Percentiles rank a stretch among this genome's conserved stretches.
phyloP scores from a whole-genome alignment of 2,888 invertebrate genomes.

The Synanthedon tipuliformis region DNA sequence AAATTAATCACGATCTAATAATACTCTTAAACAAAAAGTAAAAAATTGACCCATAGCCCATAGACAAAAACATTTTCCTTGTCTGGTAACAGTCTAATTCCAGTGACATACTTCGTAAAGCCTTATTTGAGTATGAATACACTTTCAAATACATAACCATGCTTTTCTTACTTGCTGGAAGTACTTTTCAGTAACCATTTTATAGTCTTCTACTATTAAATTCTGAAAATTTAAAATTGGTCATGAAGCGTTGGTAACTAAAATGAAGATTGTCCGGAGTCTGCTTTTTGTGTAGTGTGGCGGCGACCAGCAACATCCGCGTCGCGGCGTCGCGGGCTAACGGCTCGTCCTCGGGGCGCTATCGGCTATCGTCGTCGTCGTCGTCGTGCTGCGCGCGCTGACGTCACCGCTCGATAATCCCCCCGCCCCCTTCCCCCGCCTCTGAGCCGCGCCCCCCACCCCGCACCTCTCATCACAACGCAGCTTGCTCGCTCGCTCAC shows the following conservation, averaged over 20 bases:
- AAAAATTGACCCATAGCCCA: too few species aligned
- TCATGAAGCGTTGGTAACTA: too few species aligned
- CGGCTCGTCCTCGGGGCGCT: constrained; percentile 52
- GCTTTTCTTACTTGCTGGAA: too few species aligned
- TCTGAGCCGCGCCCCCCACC: constrained; percentile 19
- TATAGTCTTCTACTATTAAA: too few species aligned
- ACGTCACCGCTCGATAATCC: constrained; percentile 71
- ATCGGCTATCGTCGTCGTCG: constrained; percentile 30
- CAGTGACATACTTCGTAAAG: too few species aligned
- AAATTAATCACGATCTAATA: too few species aligned
- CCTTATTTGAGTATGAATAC: too few species aligned
- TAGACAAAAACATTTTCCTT: too few species aligned
- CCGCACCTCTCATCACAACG: constrained; percentile 9
- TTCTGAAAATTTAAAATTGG: not conserved
- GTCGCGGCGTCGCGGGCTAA: constrained; percentile 41
- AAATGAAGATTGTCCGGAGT: constrained; percentile 4
- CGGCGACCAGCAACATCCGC: constrained; percentile 45
- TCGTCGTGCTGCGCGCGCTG: constrained; percentile 65
- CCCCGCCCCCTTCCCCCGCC: constrained; percentile 40
- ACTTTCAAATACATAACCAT: too few species aligned
- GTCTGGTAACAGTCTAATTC: too few species aligned
- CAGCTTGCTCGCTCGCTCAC: constrained; percentile 20
- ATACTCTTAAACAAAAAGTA: too few species aligned
- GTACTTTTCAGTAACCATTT: too few species aligned
- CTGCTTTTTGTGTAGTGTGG: constrained; percentile 4